A percentile compares a stretch with the other conserved stretches of the same genome.
Evolutionary conservation across 2,888 invertebrate genomes (phyloP).

Genomic region (Altica lythri): DNA sequence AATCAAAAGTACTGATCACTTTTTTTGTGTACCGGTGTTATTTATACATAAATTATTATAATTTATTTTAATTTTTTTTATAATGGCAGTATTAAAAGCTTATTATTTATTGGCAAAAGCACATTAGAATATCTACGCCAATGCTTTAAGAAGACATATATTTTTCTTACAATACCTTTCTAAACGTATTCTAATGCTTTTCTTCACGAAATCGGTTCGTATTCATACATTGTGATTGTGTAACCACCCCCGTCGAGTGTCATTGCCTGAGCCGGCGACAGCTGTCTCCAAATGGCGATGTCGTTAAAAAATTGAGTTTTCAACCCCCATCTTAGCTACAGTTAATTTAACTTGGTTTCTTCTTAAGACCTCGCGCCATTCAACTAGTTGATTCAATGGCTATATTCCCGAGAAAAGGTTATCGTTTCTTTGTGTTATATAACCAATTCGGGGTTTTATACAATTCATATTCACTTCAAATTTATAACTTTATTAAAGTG

Average conservation of each 20-base stretch:
- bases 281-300: constrained; percentile 53
- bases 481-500: no score
- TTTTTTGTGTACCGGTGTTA: no score
- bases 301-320: constrained; percentile 58
- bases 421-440: no score
- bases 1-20: no score
- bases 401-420: no score
- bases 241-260: constrained; percentile 58
- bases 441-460: no score
- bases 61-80: no score
- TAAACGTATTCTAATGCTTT: constrained; percentile 54
- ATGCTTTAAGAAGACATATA: constrained; percentile 19
- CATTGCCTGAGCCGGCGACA: constrained; percentile 52
- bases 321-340: constrained; percentile 59
- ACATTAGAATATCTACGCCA: constrained; percentile 21
- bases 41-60: no score
- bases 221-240: constrained; percentile 57
- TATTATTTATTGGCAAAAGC: not conserved
- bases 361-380: constrained; percentile 35
- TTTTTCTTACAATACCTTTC: constrained; percentile 43
- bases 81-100: no score
- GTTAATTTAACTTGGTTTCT: constrained; percentile 57
- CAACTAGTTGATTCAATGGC: constrained; percentile 43
- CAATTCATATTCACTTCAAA: no score
- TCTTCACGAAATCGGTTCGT: constrained; percentile 52